Percentiles rank a stretch among this genome's conserved stretches.
These are phyloP conservation scores for Brachionus rubens DNA, from an alignment of 1,140 invertebrate species.

Conservation along the genomic window DNA sequence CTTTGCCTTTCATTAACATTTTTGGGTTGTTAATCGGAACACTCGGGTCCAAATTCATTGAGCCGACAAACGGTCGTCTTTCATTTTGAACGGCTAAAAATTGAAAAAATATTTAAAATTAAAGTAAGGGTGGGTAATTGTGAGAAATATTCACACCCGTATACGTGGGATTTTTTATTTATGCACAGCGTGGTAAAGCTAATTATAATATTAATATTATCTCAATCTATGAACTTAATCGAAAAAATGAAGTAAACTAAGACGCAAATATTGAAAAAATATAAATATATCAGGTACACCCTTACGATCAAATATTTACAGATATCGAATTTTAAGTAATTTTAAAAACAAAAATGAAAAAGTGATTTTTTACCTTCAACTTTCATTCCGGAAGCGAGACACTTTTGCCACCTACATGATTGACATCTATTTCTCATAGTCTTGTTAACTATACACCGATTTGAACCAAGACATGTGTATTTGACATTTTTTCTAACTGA, in stretches of 20 bases:
- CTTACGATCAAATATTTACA: too few species aligned
- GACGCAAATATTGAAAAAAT: too few species aligned
- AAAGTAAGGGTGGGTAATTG: background rate
- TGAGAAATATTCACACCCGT: too few species aligned
- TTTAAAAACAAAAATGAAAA: too few species aligned
- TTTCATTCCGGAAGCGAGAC: constrained; percentile 88
- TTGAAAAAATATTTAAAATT: background rate
- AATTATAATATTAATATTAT: too few species aligned
- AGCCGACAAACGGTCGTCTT: constrained; percentile 38
- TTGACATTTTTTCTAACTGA: constrained; percentile 85
- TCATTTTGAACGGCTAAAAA: constrained; percentile 45
- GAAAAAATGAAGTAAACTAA: too few species aligned
- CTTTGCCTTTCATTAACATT: background rate
- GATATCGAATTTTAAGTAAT: background rate
- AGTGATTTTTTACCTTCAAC: constrained; percentile 90
- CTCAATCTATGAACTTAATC: too few species aligned
- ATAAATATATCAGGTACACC: too few species aligned
- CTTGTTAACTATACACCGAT: constrained; percentile 94
- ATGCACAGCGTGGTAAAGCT: too few species aligned
- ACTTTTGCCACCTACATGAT: constrained; percentile 86
- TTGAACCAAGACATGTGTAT: constrained; percentile 87
- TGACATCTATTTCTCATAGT: constrained; percentile 67
- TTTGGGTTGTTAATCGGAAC: background rate
- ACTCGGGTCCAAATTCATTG: constrained; percentile 19
- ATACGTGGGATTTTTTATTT: too few species aligned